Percentiles rank a stretch among this genome's conserved stretches.
Conservation (phyloP, 2,888 invertebrate genomes). For the Mamestra brassicae region DNA sequence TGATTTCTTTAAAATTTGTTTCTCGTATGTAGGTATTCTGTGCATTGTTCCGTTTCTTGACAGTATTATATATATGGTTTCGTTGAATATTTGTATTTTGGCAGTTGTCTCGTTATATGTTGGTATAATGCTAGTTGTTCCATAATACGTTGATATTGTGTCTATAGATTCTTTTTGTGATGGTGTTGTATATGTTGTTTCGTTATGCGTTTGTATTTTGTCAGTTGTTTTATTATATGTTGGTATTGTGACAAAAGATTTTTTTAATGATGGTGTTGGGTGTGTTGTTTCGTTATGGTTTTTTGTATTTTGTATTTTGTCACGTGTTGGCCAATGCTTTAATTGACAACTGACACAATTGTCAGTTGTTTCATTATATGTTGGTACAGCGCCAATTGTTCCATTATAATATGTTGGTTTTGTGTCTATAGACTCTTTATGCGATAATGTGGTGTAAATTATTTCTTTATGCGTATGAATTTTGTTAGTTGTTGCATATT, state of each 20-base stretch:
- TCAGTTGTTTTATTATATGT: not conserved
- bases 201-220: not conserved
- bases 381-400: too few relatives aligned
- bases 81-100: not conserved
- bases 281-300: not conserved
- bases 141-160: not conserved
- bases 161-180: not conserved
- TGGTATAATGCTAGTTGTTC: not conserved
- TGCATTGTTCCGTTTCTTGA: not conserved
- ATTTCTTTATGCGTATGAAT: too few relatives aligned
- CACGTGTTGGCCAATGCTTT: too few relatives aligned
- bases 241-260: not conserved
- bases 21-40: not conserved
- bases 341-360: too few relatives aligned
- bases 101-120: not conserved
- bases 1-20: not conserved
- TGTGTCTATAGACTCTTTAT: too few relatives aligned
- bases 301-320: not conserved
- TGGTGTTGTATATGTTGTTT: not conserved
- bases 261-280: not conserved
- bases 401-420: too few relatives aligned
- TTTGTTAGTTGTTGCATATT: too few relatives aligned
- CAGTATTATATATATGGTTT: not conserved
- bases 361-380: not conserved
- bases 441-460: too few relatives aligned